phyloP scores from a whole-genome alignment of 2,113 vertebrate genomes.

The Lycocorax pyrrhopterus region DNA sequence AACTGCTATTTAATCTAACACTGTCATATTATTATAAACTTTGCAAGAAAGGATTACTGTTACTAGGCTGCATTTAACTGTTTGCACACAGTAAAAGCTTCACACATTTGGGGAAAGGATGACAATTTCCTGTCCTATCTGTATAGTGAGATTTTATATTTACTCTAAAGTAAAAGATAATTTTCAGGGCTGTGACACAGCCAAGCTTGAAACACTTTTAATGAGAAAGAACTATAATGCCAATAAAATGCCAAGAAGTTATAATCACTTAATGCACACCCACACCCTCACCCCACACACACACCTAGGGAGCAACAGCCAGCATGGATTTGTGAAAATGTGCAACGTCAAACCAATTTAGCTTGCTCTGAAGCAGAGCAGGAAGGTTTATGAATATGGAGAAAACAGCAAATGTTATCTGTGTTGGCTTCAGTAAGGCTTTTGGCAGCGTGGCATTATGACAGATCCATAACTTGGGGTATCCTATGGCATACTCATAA shows the following conservation, averaged over 20 bases:
- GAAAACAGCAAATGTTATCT: neutral
- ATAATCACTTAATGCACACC: neutral
- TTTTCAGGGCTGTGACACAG: neutral
- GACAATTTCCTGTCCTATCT: neutral
- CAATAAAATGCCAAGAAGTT: neutral
- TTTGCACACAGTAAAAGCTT: neutral
- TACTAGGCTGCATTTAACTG: neutral
- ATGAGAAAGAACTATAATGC: neutral
- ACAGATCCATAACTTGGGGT: neutral
- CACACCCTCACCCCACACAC: rapidly evolving
- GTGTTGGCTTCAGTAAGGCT: neutral
- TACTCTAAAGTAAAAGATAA: neutral
- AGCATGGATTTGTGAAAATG: neutral
- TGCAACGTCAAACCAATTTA: neutral
- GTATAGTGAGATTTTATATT: neutral
- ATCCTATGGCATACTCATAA: neutral
- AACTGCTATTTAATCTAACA: neutral
- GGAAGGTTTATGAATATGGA: neutral
- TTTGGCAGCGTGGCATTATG: neutral
- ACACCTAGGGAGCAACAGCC: neutral
- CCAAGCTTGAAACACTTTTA: neutral
- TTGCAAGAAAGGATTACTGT: neutral
- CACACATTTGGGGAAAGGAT: neutral
- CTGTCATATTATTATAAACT: neutral
- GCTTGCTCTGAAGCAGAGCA: neutral